Percentiles rank a stretch among this genome's conserved stretches.
Evolutionary conservation across 2,113 vertebrate species (phyloP).

Genomic region (Oreochromis spilurus): DNA sequence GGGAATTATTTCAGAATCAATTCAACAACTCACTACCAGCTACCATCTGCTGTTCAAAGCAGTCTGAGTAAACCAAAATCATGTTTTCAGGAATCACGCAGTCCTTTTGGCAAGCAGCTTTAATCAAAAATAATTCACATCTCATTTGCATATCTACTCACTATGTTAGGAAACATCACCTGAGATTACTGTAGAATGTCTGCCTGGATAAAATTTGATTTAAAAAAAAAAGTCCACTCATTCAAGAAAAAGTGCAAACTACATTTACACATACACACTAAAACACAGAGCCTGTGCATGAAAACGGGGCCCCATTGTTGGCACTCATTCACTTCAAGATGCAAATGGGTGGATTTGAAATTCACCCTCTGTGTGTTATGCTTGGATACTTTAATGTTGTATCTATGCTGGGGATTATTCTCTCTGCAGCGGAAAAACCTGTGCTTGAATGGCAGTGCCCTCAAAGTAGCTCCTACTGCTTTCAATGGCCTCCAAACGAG

Average conservation of each 20-base stretch:
- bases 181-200: neutral
- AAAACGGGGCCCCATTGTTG: constrained; percentile 47
- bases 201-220: neutral
- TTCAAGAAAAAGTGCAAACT: constrained; percentile 13
- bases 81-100: neutral
- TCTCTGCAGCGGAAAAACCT: constrained; percentile 69
- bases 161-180: neutral
- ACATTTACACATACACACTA: constrained; percentile 15
- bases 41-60: constrained; percentile 59
- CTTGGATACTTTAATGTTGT: constrained; percentile 77
- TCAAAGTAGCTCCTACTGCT: constrained; percentile 69
- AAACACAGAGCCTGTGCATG: constrained; percentile 39
- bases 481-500: constrained; percentile 76
- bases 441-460: constrained; percentile 72
- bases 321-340: constrained; percentile 69
- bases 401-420: constrained; percentile 77
- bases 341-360: constrained; percentile 74
- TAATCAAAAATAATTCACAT: constrained; percentile 15
- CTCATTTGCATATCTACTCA: neutral
- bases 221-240: neutral
- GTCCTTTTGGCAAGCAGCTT: constrained; percentile 31
- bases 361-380: constrained; percentile 72
- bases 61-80: constrained; percentile 16
- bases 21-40: constrained; percentile 34
- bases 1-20: constrained; percentile 19